These are phyloP conservation scores for Gasteruption jaculator DNA, from an alignment of 2,888 invertebrate species.

Conservation along the genomic window DNA sequence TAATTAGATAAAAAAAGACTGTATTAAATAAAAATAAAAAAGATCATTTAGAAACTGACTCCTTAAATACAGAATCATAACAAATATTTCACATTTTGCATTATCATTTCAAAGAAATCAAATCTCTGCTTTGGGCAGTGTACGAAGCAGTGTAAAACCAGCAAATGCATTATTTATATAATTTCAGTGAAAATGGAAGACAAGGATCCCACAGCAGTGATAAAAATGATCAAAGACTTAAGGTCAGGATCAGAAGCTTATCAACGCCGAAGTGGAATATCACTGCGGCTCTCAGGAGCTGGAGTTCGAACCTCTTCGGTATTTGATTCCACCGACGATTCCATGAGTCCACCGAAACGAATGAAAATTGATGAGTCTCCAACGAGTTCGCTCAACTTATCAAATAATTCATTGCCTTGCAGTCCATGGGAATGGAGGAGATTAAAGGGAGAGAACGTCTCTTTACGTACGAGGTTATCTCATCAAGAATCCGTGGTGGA, in stretches of 20 bases:
- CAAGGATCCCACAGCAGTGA: constrained; percentile 44
- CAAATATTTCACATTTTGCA: too few species aligned
- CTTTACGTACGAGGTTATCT: constrained; percentile 38
- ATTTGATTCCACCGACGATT: constrained; percentile 21
- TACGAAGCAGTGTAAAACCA: too few species aligned
- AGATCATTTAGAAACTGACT: too few species aligned
- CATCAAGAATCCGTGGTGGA: constrained; percentile 53
- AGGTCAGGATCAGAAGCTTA: constrained; percentile 35
- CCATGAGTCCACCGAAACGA: constrained; percentile 34
- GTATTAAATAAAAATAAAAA: too few species aligned
- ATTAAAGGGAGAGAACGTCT: constrained; percentile 42
- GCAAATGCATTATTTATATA: too few species aligned
- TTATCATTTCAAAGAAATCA: neutral
- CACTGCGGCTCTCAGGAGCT: constrained; percentile 31
- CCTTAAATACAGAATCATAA: too few species aligned
- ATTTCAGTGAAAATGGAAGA: too few species aligned
- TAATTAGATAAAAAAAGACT: too few species aligned
- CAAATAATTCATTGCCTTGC: constrained; percentile 24
- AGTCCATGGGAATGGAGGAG: constrained; percentile 49
- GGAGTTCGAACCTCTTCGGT: constrained; percentile 14
- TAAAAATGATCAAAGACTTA: constrained; percentile 46
- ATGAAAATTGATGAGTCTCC: constrained; percentile 32
- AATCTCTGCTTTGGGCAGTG: too few species aligned
- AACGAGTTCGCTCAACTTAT: constrained; percentile 20
- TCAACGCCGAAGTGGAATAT: constrained; percentile 26